Conservation (phyloP, 1,140 invertebrate genomes). For the Pygmarrhopalites habei region DNA sequence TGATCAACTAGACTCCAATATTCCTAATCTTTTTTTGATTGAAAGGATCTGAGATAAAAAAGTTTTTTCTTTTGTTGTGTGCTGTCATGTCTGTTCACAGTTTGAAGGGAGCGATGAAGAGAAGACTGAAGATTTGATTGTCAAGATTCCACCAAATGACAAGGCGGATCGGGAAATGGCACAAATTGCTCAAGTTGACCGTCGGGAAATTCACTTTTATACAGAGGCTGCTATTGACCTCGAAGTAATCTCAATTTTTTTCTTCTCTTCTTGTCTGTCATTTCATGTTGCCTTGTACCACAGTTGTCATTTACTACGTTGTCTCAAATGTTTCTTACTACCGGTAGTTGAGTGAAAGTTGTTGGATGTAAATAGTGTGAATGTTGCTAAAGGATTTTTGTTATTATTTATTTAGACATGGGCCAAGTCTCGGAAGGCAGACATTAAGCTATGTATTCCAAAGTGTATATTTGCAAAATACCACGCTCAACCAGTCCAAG, state of each 20-base stretch:
- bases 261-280: too few species aligned
- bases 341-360: too few species aligned
- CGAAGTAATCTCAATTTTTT: conserved; percentile 12
- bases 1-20: background rate
- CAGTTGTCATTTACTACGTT: too few species aligned
- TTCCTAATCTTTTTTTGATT: too few species aligned
- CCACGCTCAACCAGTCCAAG: conserved; percentile 14
- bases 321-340: too few species aligned
- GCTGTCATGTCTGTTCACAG: conserved; percentile 5
- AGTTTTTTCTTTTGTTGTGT: too few species aligned
- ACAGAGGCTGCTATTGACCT: conserved; percentile 45
- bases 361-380: too few species aligned
- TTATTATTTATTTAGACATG: conserved; percentile 22
- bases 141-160: conserved; percentile 39
- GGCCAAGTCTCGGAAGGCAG: conserved; percentile 17
- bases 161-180: conserved; percentile 39
- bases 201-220: conserved; percentile 73
- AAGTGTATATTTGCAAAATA: conserved; percentile 54
- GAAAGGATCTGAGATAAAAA: too few species aligned
- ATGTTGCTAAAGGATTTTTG: too few species aligned
- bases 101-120: conserved; percentile 23
- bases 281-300: too few species aligned
- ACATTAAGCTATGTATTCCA: conserved; percentile 51
- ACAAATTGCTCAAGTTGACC: conserved; percentile 61
- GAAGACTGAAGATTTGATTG: conserved; percentile 39